A percentile compares a stretch with the other conserved stretches of the same genome.
Evolutionary conservation across 1,140 invertebrate genomes (phyloP).

Genomic region (Drosophila kurseongensis): DNA sequence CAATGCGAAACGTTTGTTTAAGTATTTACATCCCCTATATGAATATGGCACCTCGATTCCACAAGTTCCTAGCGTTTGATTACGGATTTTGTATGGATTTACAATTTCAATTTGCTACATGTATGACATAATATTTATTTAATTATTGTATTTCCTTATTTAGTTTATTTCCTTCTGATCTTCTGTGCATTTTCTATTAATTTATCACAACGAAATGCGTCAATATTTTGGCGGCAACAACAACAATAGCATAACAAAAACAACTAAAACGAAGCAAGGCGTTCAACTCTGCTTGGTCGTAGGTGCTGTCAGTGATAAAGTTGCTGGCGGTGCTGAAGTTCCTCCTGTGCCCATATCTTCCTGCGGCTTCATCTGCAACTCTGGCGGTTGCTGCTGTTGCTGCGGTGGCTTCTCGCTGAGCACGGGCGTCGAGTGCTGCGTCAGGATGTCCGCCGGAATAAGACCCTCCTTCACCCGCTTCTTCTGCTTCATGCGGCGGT

Average conservation of each 20-base stretch:
- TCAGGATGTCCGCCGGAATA: conserved; percentile 87
- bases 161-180: conserved; percentile 31
- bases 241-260: conserved; percentile 40
- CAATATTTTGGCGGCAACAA: conserved; percentile 71
- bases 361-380: conserved; percentile 56
- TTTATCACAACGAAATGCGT: conserved; percentile 81
- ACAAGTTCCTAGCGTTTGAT: conserved; percentile 69
- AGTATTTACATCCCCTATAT: conserved; percentile 59
- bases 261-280: conserved; percentile 22
- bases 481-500: conserved; percentile 97
- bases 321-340: conserved; percentile 15
- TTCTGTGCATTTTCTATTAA: conserved; percentile 58
- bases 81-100: conserved; percentile 38
- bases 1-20: conserved; percentile 44
- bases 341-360: conserved; percentile 37
- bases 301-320: conserved; percentile 45
- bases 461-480: conserved; percentile 96
- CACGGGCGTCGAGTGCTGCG: conserved; percentile 60
- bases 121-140: conserved; percentile 52
- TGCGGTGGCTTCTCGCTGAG: conserved; percentile 63
- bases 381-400: conserved; percentile 51
- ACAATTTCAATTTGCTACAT: conserved; percentile 47
- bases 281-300: conserved; percentile 67
- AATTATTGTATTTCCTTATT: conserved; percentile 28
- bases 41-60: conserved; percentile 61